A percentile compares a stretch with the other conserved stretches of the same genome.
phyloP scores from a whole-genome alignment of 2,888 invertebrate genomes.

The Mamestra brassicae region DNA sequence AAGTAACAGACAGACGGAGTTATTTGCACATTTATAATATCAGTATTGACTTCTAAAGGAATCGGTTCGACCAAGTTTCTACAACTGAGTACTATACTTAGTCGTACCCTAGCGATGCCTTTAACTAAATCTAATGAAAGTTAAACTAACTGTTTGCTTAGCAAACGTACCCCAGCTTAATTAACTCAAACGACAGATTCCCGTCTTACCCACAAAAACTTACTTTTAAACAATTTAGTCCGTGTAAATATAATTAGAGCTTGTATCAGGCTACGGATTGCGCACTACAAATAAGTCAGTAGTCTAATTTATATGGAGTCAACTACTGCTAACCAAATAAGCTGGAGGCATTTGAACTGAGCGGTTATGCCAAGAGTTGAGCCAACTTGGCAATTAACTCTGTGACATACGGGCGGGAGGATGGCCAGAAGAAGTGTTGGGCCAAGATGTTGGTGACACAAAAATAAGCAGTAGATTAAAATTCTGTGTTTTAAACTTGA shows the following conservation, averaged over 20 bases:
- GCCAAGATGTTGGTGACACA: not conserved
- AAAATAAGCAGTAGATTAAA: not conserved
- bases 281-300: constrained; percentile 53
- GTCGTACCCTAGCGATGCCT: not conserved
- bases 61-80: not conserved
- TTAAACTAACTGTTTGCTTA: constrained; percentile 8
- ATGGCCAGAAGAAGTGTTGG: not conserved
- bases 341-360: constrained; percentile 61
- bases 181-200: constrained; percentile 20
- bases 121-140: constrained; percentile 20
- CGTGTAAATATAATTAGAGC: constrained; percentile 49
- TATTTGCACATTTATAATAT: not conserved
- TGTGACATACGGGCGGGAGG: constrained; percentile 14
- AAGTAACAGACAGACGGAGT: too few species aligned
- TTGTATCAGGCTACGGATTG: constrained; percentile 13
- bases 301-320: constrained; percentile 66
- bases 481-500: too few species aligned
- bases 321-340: constrained; percentile 70
- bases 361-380: constrained; percentile 51
- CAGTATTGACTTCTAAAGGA: not conserved
- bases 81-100: not conserved
- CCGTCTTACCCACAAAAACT: constrained; percentile 28
- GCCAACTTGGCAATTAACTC: constrained; percentile 59
- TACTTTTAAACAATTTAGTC: constrained; percentile 45
- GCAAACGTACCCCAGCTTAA: not conserved